Base-by-base conservation (phyloP, 1,140 invertebrate genomes). In the Ceratina japonica region DNA sequence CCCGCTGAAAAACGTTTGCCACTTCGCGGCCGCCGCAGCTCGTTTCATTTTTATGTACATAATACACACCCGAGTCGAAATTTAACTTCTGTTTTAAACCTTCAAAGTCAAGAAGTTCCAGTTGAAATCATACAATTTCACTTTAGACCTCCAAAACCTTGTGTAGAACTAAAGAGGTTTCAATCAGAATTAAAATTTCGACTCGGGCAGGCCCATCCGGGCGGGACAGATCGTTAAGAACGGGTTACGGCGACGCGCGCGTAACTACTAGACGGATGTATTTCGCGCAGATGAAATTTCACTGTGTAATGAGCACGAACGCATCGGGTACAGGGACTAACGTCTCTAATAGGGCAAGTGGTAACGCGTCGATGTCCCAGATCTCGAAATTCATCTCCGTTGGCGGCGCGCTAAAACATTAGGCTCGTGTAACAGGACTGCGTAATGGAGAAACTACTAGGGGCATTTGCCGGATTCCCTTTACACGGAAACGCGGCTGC, bases 311-410 rank as follows among this genome's bases (percentile, higher is more conserved):
- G 44, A 31, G 13, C 12, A 10, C 13, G 12, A 4, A 4, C 27
- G 27, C 63, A 20, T 4, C n/a, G 18, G 10, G 13, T 2, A 44
- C 37, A 44, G 37, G 10, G 37, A 44, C 3, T 0, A 44, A 44
- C 37, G 10, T 44, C 12, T 20, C 12, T 20, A n/a, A 13, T 12
- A 8, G n/a, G n/a, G 54, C 4, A 18, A 56, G n/a, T 7, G 54
- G 16, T 56, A 56, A 56, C 54, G 61, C 49, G 20, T 77, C 58
- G 27, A 63, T 78, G 54, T 3, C 13, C 16, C 10, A 18, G 44
- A 44, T 77, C 59, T 56, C 49, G 69, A 63, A 72, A 72, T 63
- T 78, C 59, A 64, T 77, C 15, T 10, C 63, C 10, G 12, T 7
- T 10, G 18, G 54, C 37, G 24, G 10, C 3, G 10, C 22, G 31